phyloP scores from a whole-genome alignment of 2,888 invertebrate genomes.

The Pimpla rufipes region DNA sequence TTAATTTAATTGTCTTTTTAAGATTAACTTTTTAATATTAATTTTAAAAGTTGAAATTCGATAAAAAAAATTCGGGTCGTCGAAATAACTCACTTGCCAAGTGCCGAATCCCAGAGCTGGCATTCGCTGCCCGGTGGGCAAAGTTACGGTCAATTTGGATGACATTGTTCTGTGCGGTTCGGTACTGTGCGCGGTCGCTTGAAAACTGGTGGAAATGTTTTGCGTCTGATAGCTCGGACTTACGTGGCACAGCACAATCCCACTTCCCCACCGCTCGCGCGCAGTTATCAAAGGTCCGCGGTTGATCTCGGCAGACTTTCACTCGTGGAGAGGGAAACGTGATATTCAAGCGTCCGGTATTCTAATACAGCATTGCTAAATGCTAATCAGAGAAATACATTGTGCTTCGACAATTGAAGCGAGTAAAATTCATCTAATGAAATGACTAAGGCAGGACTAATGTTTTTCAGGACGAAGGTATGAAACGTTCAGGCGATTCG shows the following conservation, averaged over 20 bases:
- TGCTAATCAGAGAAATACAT: background rate
- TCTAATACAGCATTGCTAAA: background rate
- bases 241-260: slow-evolving; percentile 15
- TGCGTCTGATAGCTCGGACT: background rate
- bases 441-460: too few species aligned
- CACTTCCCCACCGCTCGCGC: slow-evolving; percentile 49
- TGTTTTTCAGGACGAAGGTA: too few species aligned
- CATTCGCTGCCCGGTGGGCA: slow-evolving; percentile 88
- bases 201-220: slow-evolving; percentile 50
- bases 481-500: too few species aligned
- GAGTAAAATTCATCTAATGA: too few species aligned
- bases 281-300: background rate
- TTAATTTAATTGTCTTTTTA: too few species aligned
- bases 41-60: background rate
- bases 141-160: slow-evolving; percentile 80
- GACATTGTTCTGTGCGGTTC: slow-evolving; percentile 75
- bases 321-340: slow-evolving; percentile 26
- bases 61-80: slow-evolving; percentile 1
- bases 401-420: background rate
- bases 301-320: slow-evolving; percentile 36
- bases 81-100: slow-evolving; percentile 89
- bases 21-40: background rate
- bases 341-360: background rate
- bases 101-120: slow-evolving; percentile 92
- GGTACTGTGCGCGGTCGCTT: slow-evolving; percentile 30